Percentiles rank a stretch among this genome's conserved stretches.
Conservation (phyloP, 2,113 vertebrate genomes). For the Vidua chalybeata region DNA sequence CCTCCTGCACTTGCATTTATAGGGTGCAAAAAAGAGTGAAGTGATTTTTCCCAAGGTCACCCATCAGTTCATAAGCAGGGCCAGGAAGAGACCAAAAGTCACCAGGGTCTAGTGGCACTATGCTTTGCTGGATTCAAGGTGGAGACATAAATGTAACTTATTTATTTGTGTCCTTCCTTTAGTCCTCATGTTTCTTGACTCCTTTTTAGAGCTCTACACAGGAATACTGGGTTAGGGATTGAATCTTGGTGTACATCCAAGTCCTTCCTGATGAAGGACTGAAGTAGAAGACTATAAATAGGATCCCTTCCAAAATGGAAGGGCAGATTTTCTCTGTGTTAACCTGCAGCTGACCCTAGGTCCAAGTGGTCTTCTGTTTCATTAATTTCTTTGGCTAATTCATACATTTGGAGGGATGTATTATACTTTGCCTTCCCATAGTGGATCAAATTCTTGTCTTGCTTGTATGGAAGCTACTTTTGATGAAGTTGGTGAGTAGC, state of each 20-base stretch:
- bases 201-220: neutral
- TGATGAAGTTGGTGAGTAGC: neutral
- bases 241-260: neutral
- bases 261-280: neutral
- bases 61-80: neutral
- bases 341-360: neutral
- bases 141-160: neutral
- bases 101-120: neutral
- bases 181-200: neutral
- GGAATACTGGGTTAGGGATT: neutral
- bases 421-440: neutral
- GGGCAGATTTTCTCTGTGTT: neutral
- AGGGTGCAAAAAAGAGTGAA: neutral
- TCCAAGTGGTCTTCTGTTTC: neutral
- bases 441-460: neutral
- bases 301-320: neutral
- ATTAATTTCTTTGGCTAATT: neutral
- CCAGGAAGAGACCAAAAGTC: neutral
- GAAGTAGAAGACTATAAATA: neutral
- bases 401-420: neutral
- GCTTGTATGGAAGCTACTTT: neutral
- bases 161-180: neutral
- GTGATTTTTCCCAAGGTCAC: neutral
- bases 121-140: accelerated
- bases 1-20: neutral